phyloP scores from a whole-genome alignment of 2,888 invertebrate species.

The Lasioglossum lativentre region DNA sequence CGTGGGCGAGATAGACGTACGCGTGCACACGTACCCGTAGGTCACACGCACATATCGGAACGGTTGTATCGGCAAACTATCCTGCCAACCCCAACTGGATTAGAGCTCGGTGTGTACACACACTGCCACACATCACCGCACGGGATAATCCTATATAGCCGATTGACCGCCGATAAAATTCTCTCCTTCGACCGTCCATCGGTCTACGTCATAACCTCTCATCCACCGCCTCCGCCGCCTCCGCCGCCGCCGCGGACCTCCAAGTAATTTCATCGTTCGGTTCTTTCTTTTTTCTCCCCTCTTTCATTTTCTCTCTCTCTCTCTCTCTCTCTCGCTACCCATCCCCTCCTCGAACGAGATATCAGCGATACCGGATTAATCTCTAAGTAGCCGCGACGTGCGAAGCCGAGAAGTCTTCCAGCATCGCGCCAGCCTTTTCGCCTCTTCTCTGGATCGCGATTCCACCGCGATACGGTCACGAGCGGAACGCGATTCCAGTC shows the following conservation, averaged over 20 bases:
- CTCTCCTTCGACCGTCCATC: conserved; percentile 56
- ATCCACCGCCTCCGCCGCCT: conserved; percentile 39
- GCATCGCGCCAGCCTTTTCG: neutral
- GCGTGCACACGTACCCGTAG: conserved; percentile 29
- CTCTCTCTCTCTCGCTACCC: neutral
- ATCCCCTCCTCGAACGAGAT: conserved; percentile 46
- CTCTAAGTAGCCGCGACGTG: conserved; percentile 66
- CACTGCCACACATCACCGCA: conserved; percentile 59
- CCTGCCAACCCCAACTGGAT: conserved; percentile 76
- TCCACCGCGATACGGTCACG: conserved; percentile 26
- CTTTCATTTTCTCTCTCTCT: neutral
- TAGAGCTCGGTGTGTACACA: conserved; percentile 72
- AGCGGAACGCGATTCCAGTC: conserved; percentile 31
- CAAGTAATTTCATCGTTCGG: conserved; percentile 66
- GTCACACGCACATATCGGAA: neutral
- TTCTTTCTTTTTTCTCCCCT: conserved; percentile 3
- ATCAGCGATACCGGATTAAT: conserved; percentile 67
- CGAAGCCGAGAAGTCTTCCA: conserved; percentile 56
- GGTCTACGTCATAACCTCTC: conserved; percentile 64
- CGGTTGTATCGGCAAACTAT: conserved; percentile 72
- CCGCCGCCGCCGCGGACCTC: too few relatives aligned
- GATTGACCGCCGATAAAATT: conserved; percentile 78
- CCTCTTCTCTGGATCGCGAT: conserved; percentile 5
- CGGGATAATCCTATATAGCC: conserved; percentile 75
- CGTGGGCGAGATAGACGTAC: conserved; percentile 51